Evolutionary conservation across 2,113 vertebrate genomes (phyloP).

Genomic region (Nyctereutes procyonoides): DNA sequence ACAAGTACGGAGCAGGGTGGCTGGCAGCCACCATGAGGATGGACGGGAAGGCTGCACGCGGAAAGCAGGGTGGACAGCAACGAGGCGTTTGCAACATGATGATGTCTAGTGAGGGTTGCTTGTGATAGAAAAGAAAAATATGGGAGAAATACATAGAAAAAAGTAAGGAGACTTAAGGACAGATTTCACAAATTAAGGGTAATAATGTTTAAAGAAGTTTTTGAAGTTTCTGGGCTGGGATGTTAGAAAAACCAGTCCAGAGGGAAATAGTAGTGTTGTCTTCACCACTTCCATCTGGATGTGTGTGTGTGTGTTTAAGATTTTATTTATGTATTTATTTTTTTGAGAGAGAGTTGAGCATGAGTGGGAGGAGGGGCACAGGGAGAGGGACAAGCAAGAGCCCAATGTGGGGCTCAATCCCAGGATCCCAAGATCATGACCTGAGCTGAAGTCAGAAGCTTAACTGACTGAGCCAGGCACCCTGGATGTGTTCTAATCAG

Average conservation of each 20-base stretch:
- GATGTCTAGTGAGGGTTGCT: not conserved
- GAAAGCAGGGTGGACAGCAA: not conserved
- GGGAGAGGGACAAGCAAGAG: not conserved
- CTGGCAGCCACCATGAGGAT: rapidly evolving
- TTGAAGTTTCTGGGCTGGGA: not conserved
- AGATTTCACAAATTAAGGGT: not conserved
- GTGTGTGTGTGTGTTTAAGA: not conserved
- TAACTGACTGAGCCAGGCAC: not conserved
- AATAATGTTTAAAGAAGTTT: not conserved
- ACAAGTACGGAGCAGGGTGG: not conserved
- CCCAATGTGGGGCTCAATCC: not conserved
- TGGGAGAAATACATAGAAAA: not conserved
- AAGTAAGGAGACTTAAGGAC: not conserved
- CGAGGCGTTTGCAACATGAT: rapidly evolving
- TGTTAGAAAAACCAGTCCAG: not conserved
- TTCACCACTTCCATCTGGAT: not conserved
- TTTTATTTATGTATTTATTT: not conserved
- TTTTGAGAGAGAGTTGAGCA: not conserved
- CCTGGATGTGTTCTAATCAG: not conserved
- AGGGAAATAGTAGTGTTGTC: not conserved
- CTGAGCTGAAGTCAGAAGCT: not conserved
- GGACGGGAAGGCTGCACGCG: not conserved
- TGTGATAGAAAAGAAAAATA: not conserved
- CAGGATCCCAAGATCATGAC: not conserved
- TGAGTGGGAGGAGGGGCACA: not conserved